Evolutionary conservation across 2,113 vertebrate species (phyloP).

Genomic region (Melanerpes formicivorus): DNA sequence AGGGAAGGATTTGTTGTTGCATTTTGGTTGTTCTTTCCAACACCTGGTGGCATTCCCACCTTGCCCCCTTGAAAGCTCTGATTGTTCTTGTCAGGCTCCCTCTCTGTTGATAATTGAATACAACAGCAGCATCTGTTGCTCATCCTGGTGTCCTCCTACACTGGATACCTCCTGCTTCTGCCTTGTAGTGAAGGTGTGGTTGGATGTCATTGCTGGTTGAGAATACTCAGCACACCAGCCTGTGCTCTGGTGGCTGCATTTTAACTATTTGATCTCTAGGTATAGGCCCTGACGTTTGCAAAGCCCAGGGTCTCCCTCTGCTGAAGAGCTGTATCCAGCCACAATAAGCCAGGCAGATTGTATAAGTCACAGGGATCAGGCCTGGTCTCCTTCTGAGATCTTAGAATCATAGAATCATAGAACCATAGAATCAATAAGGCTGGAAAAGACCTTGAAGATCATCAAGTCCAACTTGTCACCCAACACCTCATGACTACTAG

Average conservation of each 20-base stretch:
- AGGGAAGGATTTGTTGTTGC: neutral
- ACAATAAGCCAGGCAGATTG: neutral
- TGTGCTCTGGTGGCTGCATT: rapidly evolving
- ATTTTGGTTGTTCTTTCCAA: neutral
- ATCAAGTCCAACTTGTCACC: too few species aligned
- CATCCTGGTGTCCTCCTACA: neutral
- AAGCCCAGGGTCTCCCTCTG: neutral
- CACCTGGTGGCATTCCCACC: constrained; percentile 4
- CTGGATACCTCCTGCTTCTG: neutral
- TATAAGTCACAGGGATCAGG: neutral
- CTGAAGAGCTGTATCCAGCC: neutral
- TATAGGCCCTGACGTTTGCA: neutral
- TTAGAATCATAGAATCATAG: neutral
- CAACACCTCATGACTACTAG: too few species aligned
- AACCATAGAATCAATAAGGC: too few species aligned
- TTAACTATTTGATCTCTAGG: neutral
- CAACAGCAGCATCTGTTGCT: neutral
- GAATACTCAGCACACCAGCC: neutral
- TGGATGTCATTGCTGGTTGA: neutral
- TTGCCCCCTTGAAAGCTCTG: neutral
- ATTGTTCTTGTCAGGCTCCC: neutral
- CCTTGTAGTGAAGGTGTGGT: rapidly evolving
- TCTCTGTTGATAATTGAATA: neutral
- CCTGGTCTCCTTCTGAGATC: neutral
- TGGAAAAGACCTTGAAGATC: too few species aligned